Percentiles rank a stretch among this genome's conserved stretches.
phyloP scores from a whole-genome alignment of 2,888 invertebrate species.

The Kuschelorhynchus macadamiae region DNA sequence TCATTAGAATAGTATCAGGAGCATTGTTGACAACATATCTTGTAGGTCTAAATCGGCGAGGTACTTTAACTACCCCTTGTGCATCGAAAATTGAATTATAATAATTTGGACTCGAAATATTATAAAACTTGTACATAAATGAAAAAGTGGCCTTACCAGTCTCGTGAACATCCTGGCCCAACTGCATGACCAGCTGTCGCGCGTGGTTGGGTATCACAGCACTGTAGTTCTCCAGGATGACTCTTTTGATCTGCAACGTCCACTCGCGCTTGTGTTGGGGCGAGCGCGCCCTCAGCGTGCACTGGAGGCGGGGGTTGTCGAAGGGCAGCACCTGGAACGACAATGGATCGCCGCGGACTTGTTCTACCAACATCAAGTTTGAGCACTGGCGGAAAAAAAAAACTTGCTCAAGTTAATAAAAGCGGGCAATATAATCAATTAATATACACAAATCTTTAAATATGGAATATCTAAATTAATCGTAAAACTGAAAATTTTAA shows the following conservation, averaged over 20 bases:
- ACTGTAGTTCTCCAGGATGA: constrained; percentile 94
- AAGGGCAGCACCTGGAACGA: constrained; percentile 98
- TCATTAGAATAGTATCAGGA: too few relatives aligned
- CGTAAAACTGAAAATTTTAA: too few relatives aligned
- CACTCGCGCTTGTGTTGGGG: constrained; percentile 89
- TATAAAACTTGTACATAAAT: too few relatives aligned
- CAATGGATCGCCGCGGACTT: constrained; percentile 92
- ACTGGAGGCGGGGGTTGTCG: constrained; percentile 93
- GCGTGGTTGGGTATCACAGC: constrained; percentile 96
- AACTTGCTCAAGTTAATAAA: too few relatives aligned
- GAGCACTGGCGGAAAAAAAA: constrained; percentile 81
- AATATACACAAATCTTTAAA: too few relatives aligned
- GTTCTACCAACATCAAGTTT: constrained; percentile 97
- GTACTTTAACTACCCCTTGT: too few relatives aligned
- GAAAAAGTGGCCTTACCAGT: constrained; percentile 58
- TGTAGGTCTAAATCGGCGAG: too few relatives aligned
- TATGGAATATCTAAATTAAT: too few relatives aligned
- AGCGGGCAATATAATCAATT: too few relatives aligned
- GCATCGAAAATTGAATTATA: too few relatives aligned
- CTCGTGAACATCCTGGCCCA: constrained; percentile 78
- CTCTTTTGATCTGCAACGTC: constrained; percentile 85
- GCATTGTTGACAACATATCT: too few relatives aligned
- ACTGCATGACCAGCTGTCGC: constrained; percentile 90
- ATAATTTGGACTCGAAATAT: too few relatives aligned
- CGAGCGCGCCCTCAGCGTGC: constrained; percentile 88